These are phyloP conservation scores for Globodera ellingtonae DNA, from an alignment of 1,140 invertebrate genomes.

Conservation along the genomic window DNA sequence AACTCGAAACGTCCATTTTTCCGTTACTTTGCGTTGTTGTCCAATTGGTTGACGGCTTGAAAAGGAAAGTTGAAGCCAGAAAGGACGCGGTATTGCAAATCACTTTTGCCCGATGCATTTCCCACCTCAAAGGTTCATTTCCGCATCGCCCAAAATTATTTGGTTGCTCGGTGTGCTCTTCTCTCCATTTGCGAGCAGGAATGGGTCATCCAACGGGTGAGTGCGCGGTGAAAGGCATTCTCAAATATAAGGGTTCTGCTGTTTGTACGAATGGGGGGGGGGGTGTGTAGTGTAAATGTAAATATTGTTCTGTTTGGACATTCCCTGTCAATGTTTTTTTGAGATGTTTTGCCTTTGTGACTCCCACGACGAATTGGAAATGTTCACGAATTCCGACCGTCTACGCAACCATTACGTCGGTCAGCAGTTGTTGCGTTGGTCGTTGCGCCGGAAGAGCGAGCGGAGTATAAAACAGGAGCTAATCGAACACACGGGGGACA, in stretches of 20 bases:
- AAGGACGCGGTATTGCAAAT: conserved; percentile 10
- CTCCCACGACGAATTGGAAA: conserved; percentile 41
- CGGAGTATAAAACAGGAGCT: conserved; percentile 52
- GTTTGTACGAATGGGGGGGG: too few relatives aligned
- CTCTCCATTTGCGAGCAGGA: conserved; percentile 56
- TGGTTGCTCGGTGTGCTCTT: conserved; percentile 26
- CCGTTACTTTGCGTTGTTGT: conserved; percentile 46
- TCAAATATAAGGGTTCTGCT: too few relatives aligned
- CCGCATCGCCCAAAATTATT: conserved; percentile 12
- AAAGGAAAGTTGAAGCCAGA: conserved; percentile 37
- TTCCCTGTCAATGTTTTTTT: not conserved
- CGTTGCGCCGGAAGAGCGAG: conserved; percentile 46
- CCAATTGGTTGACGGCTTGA: conserved; percentile 44
- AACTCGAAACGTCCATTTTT: conserved; percentile 48
- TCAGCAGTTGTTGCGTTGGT: conserved; percentile 51
- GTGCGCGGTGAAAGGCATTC: too few relatives aligned
- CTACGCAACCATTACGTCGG: conserved; percentile 29
- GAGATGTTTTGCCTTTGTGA: conserved; percentile 53
- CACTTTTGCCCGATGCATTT: not conserved
- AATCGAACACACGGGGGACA: conserved; percentile 36
- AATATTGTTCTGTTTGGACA: too few relatives aligned
- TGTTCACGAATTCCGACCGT: conserved; percentile 33
- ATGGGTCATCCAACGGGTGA: conserved; percentile 45
- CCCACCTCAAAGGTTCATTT: not conserved
- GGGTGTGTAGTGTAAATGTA: too few relatives aligned